Percentiles rank a stretch among this genome's conserved stretches.
phyloP scores from a whole-genome alignment of 2,888 invertebrate species.

The Ennomos fuscantarius region DNA sequence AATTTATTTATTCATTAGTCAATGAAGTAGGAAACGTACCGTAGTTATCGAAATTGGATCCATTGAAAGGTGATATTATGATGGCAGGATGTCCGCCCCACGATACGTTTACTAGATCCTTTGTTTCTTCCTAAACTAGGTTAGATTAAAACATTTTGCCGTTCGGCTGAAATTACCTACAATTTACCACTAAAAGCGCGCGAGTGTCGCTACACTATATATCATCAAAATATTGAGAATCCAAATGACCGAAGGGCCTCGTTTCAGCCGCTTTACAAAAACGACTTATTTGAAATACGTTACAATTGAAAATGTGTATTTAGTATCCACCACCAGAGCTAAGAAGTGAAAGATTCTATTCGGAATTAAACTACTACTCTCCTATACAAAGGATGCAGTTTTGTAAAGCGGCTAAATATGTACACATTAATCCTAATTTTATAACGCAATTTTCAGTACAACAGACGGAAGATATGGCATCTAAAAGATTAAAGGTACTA shows the following conservation, averaged over 20 bases:
- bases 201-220: constrained; percentile 13
- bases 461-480: constrained; percentile 7
- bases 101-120: constrained; percentile 9
- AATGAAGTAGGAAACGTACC: constrained; percentile 3
- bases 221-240: constrained; percentile 19
- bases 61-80: neutral
- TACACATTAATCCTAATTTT: too few species aligned
- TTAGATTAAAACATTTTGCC: constrained; percentile 8
- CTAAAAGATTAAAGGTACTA: neutral
- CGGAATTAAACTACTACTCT: neutral
- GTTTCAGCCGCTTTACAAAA: constrained; percentile 29
- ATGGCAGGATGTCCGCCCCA: neutral
- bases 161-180: neutral
- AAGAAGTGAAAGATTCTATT: neutral
- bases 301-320: neutral
- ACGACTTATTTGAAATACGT: neutral
- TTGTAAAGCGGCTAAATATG: constrained; percentile 27
- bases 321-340: constrained; percentile 9
- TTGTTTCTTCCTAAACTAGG: constrained; percentile 16
- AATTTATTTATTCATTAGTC: constrained; percentile 1
- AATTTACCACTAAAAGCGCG: constrained; percentile 4
- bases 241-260: neutral
- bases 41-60: too few species aligned
- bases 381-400: neutral
- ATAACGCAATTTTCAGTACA: too few species aligned